Conservation (phyloP, 2,797 vertebrate genomes). For the Amazona ochrocephala region DNA sequence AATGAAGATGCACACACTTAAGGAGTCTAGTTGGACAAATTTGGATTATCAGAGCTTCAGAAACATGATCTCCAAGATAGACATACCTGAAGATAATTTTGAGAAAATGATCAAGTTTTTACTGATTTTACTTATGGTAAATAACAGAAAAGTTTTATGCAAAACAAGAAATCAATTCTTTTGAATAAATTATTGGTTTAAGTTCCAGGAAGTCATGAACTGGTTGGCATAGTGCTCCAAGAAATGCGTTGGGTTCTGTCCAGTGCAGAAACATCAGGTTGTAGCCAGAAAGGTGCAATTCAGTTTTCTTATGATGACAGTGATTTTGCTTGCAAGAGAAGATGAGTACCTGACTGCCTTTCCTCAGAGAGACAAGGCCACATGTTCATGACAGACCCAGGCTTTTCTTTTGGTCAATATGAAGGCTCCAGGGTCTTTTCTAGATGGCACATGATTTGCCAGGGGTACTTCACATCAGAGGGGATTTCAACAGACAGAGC, state of each 20-base stretch:
- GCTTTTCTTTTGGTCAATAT: neutral
- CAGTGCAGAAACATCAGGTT: neutral
- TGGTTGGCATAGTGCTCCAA: neutral
- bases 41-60: neutral
- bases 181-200: neutral
- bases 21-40: neutral
- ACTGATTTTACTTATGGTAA: neutral
- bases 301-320: neutral
- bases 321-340: neutral
- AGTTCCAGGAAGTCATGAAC: rapidly evolving
- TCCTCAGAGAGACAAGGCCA: neutral
- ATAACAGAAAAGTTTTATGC: neutral
- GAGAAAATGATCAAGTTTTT: neutral
- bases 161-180: neutral
- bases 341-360: neutral
- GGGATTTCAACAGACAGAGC: neutral
- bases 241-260: neutral
- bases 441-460: neutral
- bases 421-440: neutral
- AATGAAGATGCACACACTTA: neutral
- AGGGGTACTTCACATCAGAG: neutral
- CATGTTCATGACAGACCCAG: neutral
- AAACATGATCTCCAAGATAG: rapidly evolving
- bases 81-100: neutral
- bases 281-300: neutral